Percentiles rank a stretch among this genome's conserved stretches.
phyloP scores from a whole-genome alignment of 1,140 invertebrate species.

The Maniola jurtina region DNA sequence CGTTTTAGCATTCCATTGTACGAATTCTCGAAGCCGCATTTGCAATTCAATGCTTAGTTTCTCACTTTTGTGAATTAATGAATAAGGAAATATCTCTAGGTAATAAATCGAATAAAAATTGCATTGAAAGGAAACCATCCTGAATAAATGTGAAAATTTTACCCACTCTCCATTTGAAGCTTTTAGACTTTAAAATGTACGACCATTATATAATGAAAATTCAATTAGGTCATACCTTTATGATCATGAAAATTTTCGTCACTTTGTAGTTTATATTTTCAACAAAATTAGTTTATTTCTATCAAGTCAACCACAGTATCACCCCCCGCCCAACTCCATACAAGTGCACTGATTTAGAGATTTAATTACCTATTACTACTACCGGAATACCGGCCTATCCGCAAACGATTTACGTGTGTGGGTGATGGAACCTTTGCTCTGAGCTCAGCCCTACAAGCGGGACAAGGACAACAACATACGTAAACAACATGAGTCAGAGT shows the following conservation, averaged over 20 bases:
- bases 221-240: not conserved
- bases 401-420: too few relatives aligned
- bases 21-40: constrained; percentile 17
- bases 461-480: too few relatives aligned
- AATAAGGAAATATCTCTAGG: constrained; percentile 27
- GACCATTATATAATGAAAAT: not conserved
- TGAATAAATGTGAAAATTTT: constrained; percentile 30
- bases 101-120: constrained; percentile 30
- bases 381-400: too few relatives aligned
- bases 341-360: too few relatives aligned
- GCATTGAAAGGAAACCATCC: constrained; percentile 23
- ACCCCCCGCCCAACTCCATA: too few relatives aligned
- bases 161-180: not conserved
- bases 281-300: too few relatives aligned
- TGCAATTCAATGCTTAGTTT: constrained; percentile 20
- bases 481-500: too few relatives aligned
- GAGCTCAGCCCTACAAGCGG: too few relatives aligned
- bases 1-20: constrained; percentile 16
- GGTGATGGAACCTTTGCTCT: too few relatives aligned
- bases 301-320: too few relatives aligned
- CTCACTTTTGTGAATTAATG: constrained; percentile 26
- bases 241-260: not conserved
- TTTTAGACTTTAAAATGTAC: not conserved
- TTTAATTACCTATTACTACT: too few relatives aligned
- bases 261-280: not conserved